Conservation (phyloP, 2,113 vertebrate genomes). For the Sus scrofa region T2T-Sscrofa CM000812.6:163750501-163751000, state of each 20-base stretch:
- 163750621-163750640: neutral
- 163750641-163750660: neutral
- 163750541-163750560: neutral
- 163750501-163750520: too few relatives aligned
- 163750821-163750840: neutral
- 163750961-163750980: neutral
- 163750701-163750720: too few relatives aligned
- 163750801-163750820: too few relatives aligned
- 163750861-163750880: accelerated
- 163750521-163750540: neutral
- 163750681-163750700: too few relatives aligned
- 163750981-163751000: neutral
- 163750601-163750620: neutral
- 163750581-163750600: neutral
- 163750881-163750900: neutral
- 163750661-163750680: too few relatives aligned
- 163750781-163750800: neutral
- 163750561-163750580: neutral
- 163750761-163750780: accelerated
- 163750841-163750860: neutral
- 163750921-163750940: neutral
- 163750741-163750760: accelerated
- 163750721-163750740: neutral
- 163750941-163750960: neutral
- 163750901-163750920: neutral